Conservation (phyloP, 1,140 invertebrate species). For the Hirudo medicinalis region DNA sequence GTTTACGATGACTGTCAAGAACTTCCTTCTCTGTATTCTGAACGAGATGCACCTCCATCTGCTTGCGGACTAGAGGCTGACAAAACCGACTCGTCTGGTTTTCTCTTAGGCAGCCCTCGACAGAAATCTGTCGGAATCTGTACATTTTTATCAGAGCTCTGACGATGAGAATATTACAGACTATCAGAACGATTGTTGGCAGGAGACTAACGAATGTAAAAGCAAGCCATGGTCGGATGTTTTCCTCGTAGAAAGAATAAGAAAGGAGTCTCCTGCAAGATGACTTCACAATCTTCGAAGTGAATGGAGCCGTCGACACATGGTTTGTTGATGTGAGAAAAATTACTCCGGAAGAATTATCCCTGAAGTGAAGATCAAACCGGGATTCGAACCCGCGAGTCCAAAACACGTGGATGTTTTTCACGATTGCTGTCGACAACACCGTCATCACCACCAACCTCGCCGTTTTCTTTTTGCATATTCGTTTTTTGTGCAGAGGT, state of each 20-base stretch:
- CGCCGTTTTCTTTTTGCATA: not conserved
- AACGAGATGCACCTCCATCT: too few relatives aligned
- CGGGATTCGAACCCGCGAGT: slow-evolving; percentile 10
- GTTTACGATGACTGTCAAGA: not conserved
- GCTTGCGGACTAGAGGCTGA: not conserved
- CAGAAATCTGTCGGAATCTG: not conserved
- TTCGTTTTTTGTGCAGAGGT: slow-evolving; percentile 22
- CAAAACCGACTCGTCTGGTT: too few relatives aligned
- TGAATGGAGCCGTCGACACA: not conserved
- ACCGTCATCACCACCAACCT: not conserved
- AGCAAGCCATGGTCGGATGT: slow-evolving; percentile 22
- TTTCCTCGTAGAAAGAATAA: slow-evolving; percentile 16
- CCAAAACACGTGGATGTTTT: slow-evolving; percentile 23
- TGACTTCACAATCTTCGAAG: not conserved
- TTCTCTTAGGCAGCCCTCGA: not conserved
- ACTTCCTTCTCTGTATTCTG: not conserved
- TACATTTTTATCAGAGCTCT: slow-evolving; percentile 1
- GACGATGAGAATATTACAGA: slow-evolving; percentile 21
- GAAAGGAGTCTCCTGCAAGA: slow-evolving; percentile 6
- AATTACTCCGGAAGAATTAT: not conserved
- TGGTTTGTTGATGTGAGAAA: not conserved
- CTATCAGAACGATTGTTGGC: slow-evolving; percentile 14
- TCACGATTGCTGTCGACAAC: slow-evolving; percentile 4
- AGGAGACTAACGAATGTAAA: slow-evolving; percentile 16
- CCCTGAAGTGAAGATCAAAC: not conserved